These are phyloP conservation scores for Mongoloraphidia duomilia DNA, from an alignment of 2,888 invertebrate species.

Conservation along the genomic window DNA sequence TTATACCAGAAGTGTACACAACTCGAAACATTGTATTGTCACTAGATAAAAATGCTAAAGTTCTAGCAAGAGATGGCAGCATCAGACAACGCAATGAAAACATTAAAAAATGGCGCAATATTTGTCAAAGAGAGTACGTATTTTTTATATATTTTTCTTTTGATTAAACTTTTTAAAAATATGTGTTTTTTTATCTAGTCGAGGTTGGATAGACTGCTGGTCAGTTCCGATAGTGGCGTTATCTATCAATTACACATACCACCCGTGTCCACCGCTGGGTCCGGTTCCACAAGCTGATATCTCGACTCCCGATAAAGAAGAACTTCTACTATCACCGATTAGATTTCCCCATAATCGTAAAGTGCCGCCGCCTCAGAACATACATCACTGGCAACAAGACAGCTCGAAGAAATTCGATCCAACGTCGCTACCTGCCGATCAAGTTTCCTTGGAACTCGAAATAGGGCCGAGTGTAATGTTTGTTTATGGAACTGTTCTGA, in stretches of 20 bases:
- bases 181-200: conserved; percentile 19
- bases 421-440: conserved; percentile 69
- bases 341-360: conserved; percentile 62
- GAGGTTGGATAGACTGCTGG: conserved; percentile 94
- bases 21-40: conserved; percentile 69
- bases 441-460: conserved; percentile 83
- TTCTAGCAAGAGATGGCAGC: conserved; percentile 62
- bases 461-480: conserved; percentile 86
- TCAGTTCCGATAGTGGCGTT: conserved; percentile 87
- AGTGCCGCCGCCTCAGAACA: conserved; percentile 19
- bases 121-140: conserved; percentile 47
- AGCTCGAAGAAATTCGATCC: conserved; percentile 74
- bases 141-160: neutral
- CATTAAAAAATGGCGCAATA: conserved; percentile 64
- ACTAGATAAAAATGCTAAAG: conserved; percentile 75
- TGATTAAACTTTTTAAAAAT: neutral
- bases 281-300: conserved; percentile 83
- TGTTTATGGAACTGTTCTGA: conserved; percentile 82
- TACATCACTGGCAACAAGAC: conserved; percentile 25
- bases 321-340: conserved; percentile 81
- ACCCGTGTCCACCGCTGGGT: conserved; percentile 80
- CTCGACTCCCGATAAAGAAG: conserved; percentile 89
- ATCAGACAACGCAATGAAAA: conserved; percentile 37
- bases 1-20: conserved; percentile 84
- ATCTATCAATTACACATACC: conserved; percentile 81